A percentile compares a stretch with the other conserved stretches of the same genome.
Evolutionary conservation across 2,888 invertebrate genomes (phyloP).

Genomic region (Drosophila pegasa): DNA sequence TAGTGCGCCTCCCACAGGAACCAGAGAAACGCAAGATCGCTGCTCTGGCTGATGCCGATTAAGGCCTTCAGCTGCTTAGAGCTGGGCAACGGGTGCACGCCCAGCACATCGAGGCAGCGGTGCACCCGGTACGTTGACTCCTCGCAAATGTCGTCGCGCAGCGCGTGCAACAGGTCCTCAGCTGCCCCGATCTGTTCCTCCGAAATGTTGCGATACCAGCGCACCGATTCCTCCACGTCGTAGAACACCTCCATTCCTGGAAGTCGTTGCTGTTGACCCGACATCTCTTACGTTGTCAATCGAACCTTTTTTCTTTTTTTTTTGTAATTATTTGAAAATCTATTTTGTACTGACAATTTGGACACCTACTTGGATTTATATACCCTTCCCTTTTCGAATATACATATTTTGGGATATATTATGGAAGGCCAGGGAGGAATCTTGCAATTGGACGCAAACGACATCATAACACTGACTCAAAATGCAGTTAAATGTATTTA

Average conservation of each 20-base stretch:
- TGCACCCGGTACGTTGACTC: constrained; percentile 74
- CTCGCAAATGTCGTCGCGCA: constrained; percentile 82
- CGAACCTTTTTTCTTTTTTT: background rate
- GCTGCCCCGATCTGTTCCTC: constrained; percentile 69
- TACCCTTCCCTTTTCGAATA: no score
- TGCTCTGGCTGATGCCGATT: constrained; percentile 77
- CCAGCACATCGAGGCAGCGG: constrained; percentile 52
- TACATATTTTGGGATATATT: background rate
- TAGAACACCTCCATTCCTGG: constrained; percentile 1
- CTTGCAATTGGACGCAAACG: no score
- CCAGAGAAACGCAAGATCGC: constrained; percentile 84
- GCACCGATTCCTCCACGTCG: constrained; percentile 33
- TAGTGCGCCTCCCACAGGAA: constrained; percentile 82
- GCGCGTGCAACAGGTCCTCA: constrained; percentile 61
- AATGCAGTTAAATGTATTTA: no score
- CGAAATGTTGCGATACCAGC: constrained; percentile 82
- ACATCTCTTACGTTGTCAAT: background rate
- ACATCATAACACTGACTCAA: no score
- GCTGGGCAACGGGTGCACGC: constrained; percentile 70
- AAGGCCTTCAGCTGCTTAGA: constrained; percentile 54
- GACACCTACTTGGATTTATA: constrained; percentile 12
- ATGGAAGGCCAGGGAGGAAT: background rate
- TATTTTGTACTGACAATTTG: constrained; percentile 14
- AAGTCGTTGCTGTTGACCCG: background rate
- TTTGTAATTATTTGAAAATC: background rate